A percentile compares a stretch with the other conserved stretches of the same genome.
phyloP scores from a whole-genome alignment of 2,113 vertebrate genomes.

The Grammomys dolichurus region DNA sequence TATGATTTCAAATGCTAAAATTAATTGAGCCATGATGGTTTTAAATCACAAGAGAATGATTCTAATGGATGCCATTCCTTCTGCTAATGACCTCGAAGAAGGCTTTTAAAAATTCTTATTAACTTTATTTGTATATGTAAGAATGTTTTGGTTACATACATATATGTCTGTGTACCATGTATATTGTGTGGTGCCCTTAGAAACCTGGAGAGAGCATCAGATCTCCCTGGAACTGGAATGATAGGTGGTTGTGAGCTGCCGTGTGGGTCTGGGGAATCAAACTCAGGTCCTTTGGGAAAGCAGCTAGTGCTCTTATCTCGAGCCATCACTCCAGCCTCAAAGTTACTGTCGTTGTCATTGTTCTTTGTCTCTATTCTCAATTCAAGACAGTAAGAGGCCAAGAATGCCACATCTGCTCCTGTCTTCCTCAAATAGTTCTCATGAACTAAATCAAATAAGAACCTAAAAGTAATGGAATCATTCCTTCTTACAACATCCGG shows the following conservation, averaged over 20 bases:
- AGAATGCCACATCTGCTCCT: neutral
- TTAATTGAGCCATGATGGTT: neutral
- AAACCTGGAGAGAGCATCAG: neutral
- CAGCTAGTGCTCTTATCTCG: neutral
- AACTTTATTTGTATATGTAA: neutral
- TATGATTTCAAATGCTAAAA: constrained; percentile 27
- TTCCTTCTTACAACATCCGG: neutral
- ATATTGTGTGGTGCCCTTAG: neutral
- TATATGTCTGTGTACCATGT: neutral
- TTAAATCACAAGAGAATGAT: neutral
- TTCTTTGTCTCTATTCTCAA: neutral
- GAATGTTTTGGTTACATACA: neutral
- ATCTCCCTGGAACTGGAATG: neutral
- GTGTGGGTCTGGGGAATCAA: neutral
- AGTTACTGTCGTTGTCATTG: neutral
- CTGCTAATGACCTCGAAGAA: neutral
- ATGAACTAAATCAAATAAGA: neutral
- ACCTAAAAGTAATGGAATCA: neutral
- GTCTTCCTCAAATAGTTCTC: neutral
- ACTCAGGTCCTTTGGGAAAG: neutral
- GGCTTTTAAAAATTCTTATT: neutral
- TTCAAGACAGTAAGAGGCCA: neutral
- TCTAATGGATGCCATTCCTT: neutral
- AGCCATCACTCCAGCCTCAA: neutral
- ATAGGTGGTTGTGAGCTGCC: neutral